Percentiles rank a stretch among this genome's conserved stretches.
Evolutionary conservation across 2,797 vertebrate species (phyloP).

Genomic region (Poeciliopsis paucimaculata): DNA sequence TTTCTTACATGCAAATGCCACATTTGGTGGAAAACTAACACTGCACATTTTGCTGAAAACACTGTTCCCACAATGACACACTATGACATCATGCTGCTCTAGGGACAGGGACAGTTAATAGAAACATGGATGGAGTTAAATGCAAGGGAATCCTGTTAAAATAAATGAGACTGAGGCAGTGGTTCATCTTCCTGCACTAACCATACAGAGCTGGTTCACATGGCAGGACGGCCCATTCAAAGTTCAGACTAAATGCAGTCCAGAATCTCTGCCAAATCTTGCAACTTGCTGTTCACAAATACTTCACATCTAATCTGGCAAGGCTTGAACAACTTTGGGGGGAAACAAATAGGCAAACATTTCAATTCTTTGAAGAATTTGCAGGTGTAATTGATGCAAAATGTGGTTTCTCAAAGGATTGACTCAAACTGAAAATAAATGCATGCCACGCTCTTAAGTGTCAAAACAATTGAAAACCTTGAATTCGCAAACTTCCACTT

Average conservation of each 20-base stretch:
- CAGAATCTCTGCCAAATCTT: background rate
- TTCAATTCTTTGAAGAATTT: background rate
- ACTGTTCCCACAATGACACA: background rate
- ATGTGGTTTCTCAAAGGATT: background rate
- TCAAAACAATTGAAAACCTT: background rate
- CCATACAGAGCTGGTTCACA: background rate
- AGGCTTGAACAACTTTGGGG: background rate
- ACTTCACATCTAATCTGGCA: background rate
- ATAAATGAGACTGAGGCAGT: background rate
- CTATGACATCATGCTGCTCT: background rate
- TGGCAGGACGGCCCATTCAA: background rate
- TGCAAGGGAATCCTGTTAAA: background rate
- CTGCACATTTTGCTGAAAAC: background rate
- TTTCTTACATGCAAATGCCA: background rate
- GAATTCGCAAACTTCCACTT: background rate
- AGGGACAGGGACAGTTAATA: background rate
- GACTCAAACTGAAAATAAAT: background rate
- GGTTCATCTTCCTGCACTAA: background rate
- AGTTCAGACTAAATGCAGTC: background rate
- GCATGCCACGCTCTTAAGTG: background rate
- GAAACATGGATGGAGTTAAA: background rate
- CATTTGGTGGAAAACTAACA: background rate
- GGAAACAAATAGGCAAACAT: background rate
- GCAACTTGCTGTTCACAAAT: background rate
- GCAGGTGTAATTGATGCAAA: background rate